Evolutionary conservation across 2,113 vertebrate species (phyloP), one percentile per base, ranked within the genome.

Genomic region (Pycnonotus jocosus): DNA sequence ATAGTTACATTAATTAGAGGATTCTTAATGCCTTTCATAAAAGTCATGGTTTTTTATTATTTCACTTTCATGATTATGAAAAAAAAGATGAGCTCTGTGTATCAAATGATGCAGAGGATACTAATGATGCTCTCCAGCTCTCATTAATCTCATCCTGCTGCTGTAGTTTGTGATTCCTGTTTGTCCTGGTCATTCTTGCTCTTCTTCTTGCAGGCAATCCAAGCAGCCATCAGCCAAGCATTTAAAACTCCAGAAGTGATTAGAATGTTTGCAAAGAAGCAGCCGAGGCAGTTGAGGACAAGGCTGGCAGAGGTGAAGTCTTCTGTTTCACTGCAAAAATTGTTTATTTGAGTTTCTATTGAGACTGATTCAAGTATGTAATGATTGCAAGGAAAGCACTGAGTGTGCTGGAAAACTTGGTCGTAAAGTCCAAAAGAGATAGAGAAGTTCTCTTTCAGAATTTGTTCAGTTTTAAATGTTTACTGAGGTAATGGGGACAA

Each of bases 231-330:
- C 97, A 99, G 99, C 96, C 99, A 99, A 96, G 99, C 99, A 2
- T 99, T 99, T 97, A 99, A 99, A 98, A 99, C 99, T 27, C 99
- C 99, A 3, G 99, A 99, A 95, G 99, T 99, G 79, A 99, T 99
- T 95, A 98, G 99, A 79, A 98, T 99, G 88, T 99, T 99, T 98
- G 99, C 99, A 20, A 99, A 99, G 98, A 99, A 99, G 96, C 99
- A 99, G 95, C 99, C 99, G 0, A 99, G 99, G 47, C 99, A 99
- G 90, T 94, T 99, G 88, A 98, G 99, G 96, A 99, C 98, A 70
- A 98, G 98, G 87, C 93, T 99, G 94, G 98, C 98, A 78, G 99
- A 99, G 98, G 99, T 99, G 97, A 98, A 92, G 45, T 42, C 64
- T 88, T 77, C 73, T 83, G 68, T 83, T 88, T 69, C 56, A 57